Evolutionary conservation across 2,888 invertebrate species (phyloP).

Genomic region (Chloromyia formosa): DNA sequence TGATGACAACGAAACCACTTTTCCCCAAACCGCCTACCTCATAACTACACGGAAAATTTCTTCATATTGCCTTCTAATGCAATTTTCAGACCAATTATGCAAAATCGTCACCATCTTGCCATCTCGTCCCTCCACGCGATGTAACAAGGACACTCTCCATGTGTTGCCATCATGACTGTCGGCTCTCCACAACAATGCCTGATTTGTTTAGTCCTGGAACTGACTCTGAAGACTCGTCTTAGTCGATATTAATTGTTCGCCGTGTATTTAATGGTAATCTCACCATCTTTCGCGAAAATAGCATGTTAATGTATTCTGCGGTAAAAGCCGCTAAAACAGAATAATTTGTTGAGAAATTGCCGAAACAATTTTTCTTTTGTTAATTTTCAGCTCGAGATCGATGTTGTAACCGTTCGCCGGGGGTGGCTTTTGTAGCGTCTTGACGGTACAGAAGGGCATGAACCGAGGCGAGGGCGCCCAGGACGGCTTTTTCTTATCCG

Average conservation of each 20-base stretch:
- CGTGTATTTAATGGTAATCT: conserved; percentile 28
- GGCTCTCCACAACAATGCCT: neutral
- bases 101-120: conserved; percentile 13
- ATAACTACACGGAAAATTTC: conserved; percentile 7
- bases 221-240: conserved; percentile 18
- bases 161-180: no score
- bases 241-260: conserved; percentile 37
- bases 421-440: conserved; percentile 11
- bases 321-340: conserved; percentile 39
- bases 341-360: conserved; percentile 40
- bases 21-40: no score
- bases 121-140: no score
- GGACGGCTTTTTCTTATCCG: conserved; percentile 23
- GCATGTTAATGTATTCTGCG: conserved; percentile 46
- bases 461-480: neutral
- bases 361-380: conserved; percentile 20
- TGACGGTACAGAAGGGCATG: no score
- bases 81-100: conserved; percentile 42
- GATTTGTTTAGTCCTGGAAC: neutral
- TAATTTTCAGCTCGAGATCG: neutral
- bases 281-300: conserved; percentile 30
- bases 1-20: no score
- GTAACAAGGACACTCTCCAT: no score
- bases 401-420: no score
- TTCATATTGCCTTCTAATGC: conserved; percentile 33